Percentiles rank a stretch among this genome's conserved stretches.
Conservation (phyloP, 2,113 vertebrate species). For the Xenopus laevis region DNA sequence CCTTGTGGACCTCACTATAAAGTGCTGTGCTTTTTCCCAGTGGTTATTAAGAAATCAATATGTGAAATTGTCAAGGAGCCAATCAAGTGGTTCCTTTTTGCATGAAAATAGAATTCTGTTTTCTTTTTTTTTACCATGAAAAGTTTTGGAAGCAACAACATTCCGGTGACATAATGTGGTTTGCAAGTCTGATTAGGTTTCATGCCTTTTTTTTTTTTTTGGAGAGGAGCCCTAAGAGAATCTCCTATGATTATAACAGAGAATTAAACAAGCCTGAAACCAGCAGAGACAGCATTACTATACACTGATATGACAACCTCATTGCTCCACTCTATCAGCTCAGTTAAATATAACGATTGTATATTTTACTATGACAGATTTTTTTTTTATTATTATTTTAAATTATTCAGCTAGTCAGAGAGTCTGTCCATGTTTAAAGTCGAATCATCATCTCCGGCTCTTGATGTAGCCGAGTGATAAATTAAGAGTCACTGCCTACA, state of each 20-base stretch:
- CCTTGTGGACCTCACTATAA: no score
- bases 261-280: conserved; percentile 25
- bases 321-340: conserved; percentile 38
- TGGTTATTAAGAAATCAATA: no score
- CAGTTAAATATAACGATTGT: conserved; percentile 39
- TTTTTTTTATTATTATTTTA: conserved; percentile 34
- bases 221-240: conserved; percentile 12
- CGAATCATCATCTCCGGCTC: conserved; percentile 27
- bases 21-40: no score
- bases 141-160: conserved; percentile 6
- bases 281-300: conserved; percentile 13
- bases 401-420: conserved; percentile 41
- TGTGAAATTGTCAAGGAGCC: no score
- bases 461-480: conserved; percentile 41
- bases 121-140: conserved; percentile 3
- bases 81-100: background rate
- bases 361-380: conserved; percentile 45
- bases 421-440: conserved; percentile 43
- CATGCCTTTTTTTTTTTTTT: background rate
- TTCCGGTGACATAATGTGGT: background rate
- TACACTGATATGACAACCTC: conserved; percentile 28
- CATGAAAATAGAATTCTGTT: background rate
- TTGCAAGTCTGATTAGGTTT: conserved; percentile 32
- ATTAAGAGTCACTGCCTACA: conserved; percentile 39
- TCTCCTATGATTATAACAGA: conserved; percentile 28